Base-by-base conservation (phyloP, 2,113 vertebrate species). In the Pteropus alecto region DNA sequence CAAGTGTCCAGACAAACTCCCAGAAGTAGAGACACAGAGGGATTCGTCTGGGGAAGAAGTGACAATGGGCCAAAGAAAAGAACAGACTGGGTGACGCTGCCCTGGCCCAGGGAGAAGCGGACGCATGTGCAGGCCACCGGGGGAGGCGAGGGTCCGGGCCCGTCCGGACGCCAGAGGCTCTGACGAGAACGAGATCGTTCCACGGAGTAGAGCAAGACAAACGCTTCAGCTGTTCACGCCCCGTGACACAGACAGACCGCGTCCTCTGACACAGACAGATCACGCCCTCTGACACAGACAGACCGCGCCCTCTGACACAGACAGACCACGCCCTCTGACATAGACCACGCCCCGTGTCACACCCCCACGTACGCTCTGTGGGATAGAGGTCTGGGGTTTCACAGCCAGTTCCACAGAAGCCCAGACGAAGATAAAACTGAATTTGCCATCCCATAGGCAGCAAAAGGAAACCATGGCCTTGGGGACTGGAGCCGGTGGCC, bases 121-220 rank as follows among this genome's bases (percentile, higher is more conserved):
- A 76, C 24, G 28, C 58, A 26, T 24, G 60, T 28, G 26, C 26
- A 2, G 22, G 35, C n/a, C 46, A 35, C 24, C 13, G 61, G 41
- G 82, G 81, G 68, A 2, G 16, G 46, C 4, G 48, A 58, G 35
- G 28, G 88, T 77, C 71, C 87, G 61, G 21, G 71, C 4, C 13
- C 26, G 61, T 8, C 65, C 46, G 74, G 90, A 90, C 95, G 26
- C 38, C 12, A 46, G 83, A 95, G 81, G n/a, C 48, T 77, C 54
- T 46, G 78, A 85, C 61, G 82, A 96, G 79, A 90, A 26, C 56
- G 61, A 94, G 61, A 94, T 74, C 51, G 12, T 68, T 86, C 63
- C 71, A 83, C 35, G 26, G 30, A 60, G 87, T 21, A 83, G 92
- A 76, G 65, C n/a, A 68, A 97, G 18, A 71, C 85, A 35, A 43